Evolutionary conservation across 2,797 vertebrate genomes (phyloP).

Genomic region (Cryptoblepharus egeriae): DNA sequence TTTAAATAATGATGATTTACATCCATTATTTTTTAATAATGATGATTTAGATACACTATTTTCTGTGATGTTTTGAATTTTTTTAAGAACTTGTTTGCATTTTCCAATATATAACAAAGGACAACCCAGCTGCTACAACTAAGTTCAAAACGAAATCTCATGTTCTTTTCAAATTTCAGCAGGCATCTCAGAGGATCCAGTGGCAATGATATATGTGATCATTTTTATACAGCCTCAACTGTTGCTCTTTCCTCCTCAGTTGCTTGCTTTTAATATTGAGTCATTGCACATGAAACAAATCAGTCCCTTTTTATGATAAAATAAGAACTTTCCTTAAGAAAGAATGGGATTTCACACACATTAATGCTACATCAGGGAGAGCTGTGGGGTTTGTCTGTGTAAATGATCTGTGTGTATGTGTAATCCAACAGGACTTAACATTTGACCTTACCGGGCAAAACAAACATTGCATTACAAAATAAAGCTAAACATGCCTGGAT

Average conservation of each 20-base stretch:
- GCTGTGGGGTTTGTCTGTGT: constrained; percentile 7
- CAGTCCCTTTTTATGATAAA: neutral
- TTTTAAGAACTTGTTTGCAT: neutral
- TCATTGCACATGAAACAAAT: neutral
- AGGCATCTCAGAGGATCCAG: neutral
- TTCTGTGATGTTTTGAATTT: too few relatives aligned
- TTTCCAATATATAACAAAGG: neutral
- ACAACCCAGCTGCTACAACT: neutral
- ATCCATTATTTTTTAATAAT: too few relatives aligned
- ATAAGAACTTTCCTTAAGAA: neutral
- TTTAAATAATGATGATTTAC: too few relatives aligned
- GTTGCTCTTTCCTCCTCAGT: neutral
- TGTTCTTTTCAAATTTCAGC: neutral
- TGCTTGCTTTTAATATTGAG: neutral
- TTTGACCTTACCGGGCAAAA: constrained; percentile 79
- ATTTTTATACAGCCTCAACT: neutral
- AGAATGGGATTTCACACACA: constrained; percentile 66
- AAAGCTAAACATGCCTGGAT: constrained; percentile 78
- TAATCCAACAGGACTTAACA: constrained; percentile 78
- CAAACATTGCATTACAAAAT: constrained; percentile 76
- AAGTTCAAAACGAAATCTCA: neutral
- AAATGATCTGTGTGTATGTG: constrained; percentile 33
- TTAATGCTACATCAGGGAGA: constrained; percentile 5
- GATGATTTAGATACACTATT: too few relatives aligned
- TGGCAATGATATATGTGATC: neutral